Conservation (phyloP, 2,797 vertebrate genomes). For the Podarcis lilfordi region DNA sequence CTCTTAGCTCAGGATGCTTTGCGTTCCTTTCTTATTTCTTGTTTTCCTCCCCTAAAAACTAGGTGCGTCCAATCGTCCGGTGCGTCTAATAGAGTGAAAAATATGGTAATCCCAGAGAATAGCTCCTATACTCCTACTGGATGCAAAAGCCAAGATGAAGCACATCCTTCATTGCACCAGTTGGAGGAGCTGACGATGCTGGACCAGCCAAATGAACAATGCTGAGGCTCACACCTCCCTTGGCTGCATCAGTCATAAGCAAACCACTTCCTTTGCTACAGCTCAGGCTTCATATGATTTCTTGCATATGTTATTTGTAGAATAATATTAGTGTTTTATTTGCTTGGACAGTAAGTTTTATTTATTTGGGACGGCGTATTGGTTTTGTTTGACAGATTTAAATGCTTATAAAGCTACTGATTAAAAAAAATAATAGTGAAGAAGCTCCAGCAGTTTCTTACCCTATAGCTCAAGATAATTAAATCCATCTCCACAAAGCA, state of each 20-base stretch:
- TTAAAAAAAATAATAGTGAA: constrained; percentile 36
- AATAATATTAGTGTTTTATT: neutral
- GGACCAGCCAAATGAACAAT: neutral
- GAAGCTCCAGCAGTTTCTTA: constrained; percentile 52
- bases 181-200: no score
- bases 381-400: constrained; percentile 37
- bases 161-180: neutral
- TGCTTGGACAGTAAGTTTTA: constrained; percentile 18
- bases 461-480: constrained; percentile 52
- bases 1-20: no score
- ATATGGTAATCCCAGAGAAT: no score
- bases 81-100: no score
- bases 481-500: constrained; percentile 51
- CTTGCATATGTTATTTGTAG: neutral
- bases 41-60: no score
- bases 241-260: neutral
- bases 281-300: constrained; percentile 11
- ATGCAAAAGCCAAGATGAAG: neutral
- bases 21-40: no score
- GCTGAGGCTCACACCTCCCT: neutral
- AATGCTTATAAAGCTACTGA: constrained; percentile 26
- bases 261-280: neutral
- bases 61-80: no score
- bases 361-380: constrained; percentile 29
- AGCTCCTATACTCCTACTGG: no score